These are phyloP conservation scores for Bombyx mandarina DNA, from an alignment of 1,140 invertebrate genomes.

Conservation along the genomic window DNA sequence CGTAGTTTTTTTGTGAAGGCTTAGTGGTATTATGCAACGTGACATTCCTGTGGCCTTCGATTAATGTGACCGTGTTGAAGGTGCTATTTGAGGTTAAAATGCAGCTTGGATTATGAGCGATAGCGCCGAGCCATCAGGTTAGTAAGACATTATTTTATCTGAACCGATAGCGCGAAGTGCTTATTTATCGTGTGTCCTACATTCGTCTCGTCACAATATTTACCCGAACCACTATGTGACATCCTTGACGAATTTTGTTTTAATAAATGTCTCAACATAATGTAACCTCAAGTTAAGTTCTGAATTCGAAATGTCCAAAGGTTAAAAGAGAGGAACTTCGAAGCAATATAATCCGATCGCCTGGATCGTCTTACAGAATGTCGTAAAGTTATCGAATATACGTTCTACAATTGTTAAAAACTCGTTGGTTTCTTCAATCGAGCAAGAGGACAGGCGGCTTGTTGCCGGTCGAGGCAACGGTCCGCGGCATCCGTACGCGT, in stretches of 20 bases:
- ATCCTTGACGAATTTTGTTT: background rate
- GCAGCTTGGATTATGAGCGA: constrained; percentile 65
- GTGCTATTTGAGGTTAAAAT: constrained; percentile 69
- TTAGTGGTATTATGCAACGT: constrained; percentile 62
- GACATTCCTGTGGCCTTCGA: constrained; percentile 66
- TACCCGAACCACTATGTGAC: background rate
- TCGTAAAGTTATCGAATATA: too few species aligned
- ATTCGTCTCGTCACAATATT: constrained; percentile 21
- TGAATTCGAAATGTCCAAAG: background rate
- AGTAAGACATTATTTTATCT: constrained; percentile 54
- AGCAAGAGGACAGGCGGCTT: too few species aligned
- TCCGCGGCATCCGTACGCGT: constrained; percentile 17
- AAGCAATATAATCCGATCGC: too few species aligned
- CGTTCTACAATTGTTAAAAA: too few species aligned
- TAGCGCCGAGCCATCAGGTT: constrained; percentile 64
- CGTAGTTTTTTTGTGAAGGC: constrained; percentile 44
- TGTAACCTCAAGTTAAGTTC: background rate
- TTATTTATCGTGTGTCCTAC: constrained; percentile 43
- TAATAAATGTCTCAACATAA: background rate
- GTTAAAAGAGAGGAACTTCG: too few species aligned
- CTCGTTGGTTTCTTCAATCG: too few species aligned
- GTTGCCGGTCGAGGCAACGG: constrained; percentile 17
- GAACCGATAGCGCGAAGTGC: constrained; percentile 27
- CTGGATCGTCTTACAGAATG: too few species aligned
- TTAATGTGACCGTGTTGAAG: constrained; percentile 49